Evolutionary conservation across 2,113 vertebrate genomes (phyloP), one percentile per base, ranked within the genome.

Genomic region (Murina feae): DNA sequence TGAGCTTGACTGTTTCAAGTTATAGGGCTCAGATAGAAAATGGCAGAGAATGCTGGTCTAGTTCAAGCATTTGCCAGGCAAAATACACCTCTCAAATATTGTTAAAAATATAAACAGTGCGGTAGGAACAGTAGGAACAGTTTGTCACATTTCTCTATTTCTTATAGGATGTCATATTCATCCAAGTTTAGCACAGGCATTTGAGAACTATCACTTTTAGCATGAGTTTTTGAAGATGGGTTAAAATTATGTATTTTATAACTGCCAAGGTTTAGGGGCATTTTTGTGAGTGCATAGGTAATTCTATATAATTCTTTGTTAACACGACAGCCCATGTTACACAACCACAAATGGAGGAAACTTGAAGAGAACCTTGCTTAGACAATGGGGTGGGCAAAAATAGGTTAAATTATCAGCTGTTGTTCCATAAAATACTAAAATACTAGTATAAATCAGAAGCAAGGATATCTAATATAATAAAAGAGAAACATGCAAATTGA

Each of bases 1-100:
- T 83, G 90, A 94, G 32, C 47, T 44, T 93, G 63, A 95, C 91
- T 80, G 69, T 96, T 96, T 95, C 74, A 94, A 87, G 49, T 60
- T 58, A n/a, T 11, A 8, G 20, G 7, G 2, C 39, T 83, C 82
- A 35, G 28, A 66, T 68, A 42, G 66, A 91, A 95, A 97, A 93
- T 87, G 76, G 42, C 49, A 42, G 3, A 1, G 25, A 71, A 42
- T 14, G 39, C 51, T 44, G 42, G 66, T 60, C 11, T 51, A 66
- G 17, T 75, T 81, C 42, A 90, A 75, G 42, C 23, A 14, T 78
- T 91, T 81, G 44, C 78, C 91, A 44, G 90, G 37, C 16, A 66
- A 95, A 87, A 49, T 7, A 32, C 1, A 72, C 28, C 60, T 92
- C 93, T 89, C 51, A 78, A 78, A 89, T 68, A 30, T n/a, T 71